Evolutionary conservation across 2,797 vertebrate species (phyloP).

Genomic region (Chromobotia macracanthus): DNA sequence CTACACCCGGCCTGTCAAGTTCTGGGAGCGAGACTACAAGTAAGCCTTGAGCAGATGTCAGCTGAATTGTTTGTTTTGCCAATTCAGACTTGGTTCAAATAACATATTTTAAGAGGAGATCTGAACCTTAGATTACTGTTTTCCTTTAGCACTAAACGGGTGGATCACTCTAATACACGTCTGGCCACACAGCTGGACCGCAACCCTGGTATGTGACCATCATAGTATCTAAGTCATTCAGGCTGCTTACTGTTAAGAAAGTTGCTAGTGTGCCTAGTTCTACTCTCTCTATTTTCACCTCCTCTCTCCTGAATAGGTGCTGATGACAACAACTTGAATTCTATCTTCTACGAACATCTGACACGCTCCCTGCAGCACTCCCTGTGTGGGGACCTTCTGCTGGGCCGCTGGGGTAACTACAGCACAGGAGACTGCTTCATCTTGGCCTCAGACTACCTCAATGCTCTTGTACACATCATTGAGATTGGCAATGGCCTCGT

Average conservation of each 20-base stretch:
- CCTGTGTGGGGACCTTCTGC: conserved; percentile 91
- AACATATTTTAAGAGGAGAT: neutral
- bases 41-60: conserved; percentile 66
- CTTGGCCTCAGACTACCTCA: conserved; percentile 98
- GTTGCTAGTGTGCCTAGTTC: neutral
- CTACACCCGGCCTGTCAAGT: conserved; percentile 95
- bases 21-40: conserved; percentile 99
- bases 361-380: conserved; percentile 97
- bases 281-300: neutral
- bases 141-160: conserved; percentile 87
- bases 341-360: conserved; percentile 98
- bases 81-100: neutral
- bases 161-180: conserved; percentile 98
- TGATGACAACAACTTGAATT: conserved; percentile 98
- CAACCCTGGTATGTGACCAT: conserved; percentile 86
- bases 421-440: conserved; percentile 98
- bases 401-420: conserved; percentile 97
- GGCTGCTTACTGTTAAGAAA: neutral
- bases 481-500: conserved; percentile 97
- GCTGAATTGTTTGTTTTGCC: neutral
- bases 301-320: conserved; percentile 77
- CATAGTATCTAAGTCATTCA: neutral
- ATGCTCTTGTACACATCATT: conserved; percentile 95
- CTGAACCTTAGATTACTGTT: conserved; percentile 43
- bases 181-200: conserved; percentile 97